A percentile compares a stretch with the other conserved stretches of the same genome.
Conservation (phyloP, 2,797 vertebrate species). For the Pelodytes ibericus region DNA sequence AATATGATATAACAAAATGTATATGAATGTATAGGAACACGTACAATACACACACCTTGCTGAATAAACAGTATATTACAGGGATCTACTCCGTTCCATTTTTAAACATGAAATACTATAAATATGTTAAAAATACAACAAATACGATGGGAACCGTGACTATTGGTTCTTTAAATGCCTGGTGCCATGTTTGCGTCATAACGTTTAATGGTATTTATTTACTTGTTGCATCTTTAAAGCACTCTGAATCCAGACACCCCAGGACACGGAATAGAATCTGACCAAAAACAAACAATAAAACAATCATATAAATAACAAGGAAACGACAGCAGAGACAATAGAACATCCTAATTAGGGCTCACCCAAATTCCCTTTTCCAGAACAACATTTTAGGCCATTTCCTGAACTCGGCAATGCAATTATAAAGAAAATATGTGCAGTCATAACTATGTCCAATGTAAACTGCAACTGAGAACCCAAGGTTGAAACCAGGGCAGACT, state of each 20-base stretch:
- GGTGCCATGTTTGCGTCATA: constrained; percentile 49
- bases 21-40: background rate
- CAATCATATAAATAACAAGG: constrained; percentile 58
- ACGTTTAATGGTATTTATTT: constrained; percentile 51
- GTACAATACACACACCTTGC: background rate
- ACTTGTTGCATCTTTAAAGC: constrained; percentile 49
- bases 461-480: constrained; percentile 26
- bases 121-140: constrained; percentile 21
- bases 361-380: constrained; percentile 57
- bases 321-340: constrained; percentile 54
- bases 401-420: constrained; percentile 47
- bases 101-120: constrained; percentile 19
- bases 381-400: constrained; percentile 54
- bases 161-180: constrained; percentile 20
- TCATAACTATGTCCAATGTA: constrained; percentile 35
- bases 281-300: constrained; percentile 57
- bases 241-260: constrained; percentile 42
- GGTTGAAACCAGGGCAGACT: constrained; percentile 8
- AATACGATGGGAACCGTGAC: background rate
- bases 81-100: background rate
- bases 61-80: background rate
- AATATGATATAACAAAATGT: background rate
- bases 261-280: constrained; percentile 47
- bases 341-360: constrained; percentile 56
- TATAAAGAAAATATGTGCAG: constrained; percentile 43